Percentiles rank a stretch among this genome's conserved stretches.
These are phyloP conservation scores for Olivierus martensii DNA, from an alignment of 1,140 invertebrate genomes.

Conservation along the genomic window DNA sequence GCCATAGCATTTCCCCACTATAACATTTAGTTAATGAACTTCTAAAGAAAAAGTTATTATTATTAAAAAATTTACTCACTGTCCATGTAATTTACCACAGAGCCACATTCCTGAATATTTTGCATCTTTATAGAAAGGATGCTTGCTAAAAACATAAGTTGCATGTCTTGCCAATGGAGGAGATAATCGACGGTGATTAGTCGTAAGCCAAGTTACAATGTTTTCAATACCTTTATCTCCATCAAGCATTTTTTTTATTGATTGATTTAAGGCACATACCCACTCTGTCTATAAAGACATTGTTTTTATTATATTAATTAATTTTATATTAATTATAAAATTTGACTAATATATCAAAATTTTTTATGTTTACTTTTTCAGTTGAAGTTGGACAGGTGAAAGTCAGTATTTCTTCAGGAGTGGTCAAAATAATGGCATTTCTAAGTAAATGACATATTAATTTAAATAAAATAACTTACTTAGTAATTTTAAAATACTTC, in stretches of 20 bases:
- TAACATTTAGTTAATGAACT: too few relatives aligned
- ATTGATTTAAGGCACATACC: conserved; percentile 38
- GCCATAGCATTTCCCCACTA: conserved; percentile 58
- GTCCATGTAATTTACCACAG: conserved; percentile 64
- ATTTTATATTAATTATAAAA: too few relatives aligned
- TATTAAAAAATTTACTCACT: conserved; percentile 25
- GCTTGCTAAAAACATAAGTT: conserved; percentile 55
- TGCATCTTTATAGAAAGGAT: conserved; percentile 54
- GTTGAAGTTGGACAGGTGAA: conserved; percentile 46
- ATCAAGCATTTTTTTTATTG: conserved; percentile 26
- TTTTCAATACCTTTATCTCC: background rate
- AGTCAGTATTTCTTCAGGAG: conserved; percentile 60
- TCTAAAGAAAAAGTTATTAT: background rate
- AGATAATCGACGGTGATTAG: conserved; percentile 34
- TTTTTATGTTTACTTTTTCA: conserved; percentile 37
- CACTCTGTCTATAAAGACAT: conserved; percentile 45
- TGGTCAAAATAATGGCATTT: conserved; percentile 50
- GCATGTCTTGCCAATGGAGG: conserved; percentile 55
- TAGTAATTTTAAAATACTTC: too few relatives aligned
- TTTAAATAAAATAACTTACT: too few relatives aligned
- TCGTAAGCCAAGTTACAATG: background rate
- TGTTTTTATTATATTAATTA: background rate
- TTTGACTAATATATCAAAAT: too few relatives aligned
- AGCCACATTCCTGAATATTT: conserved; percentile 58
- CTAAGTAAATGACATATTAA: conserved; percentile 32